Percentiles rank a stretch among this genome's conserved stretches.
These are phyloP conservation scores for Probosciger aterrimus DNA, from an alignment of 2,113 vertebrate species.

Conservation along the genomic window DNA sequence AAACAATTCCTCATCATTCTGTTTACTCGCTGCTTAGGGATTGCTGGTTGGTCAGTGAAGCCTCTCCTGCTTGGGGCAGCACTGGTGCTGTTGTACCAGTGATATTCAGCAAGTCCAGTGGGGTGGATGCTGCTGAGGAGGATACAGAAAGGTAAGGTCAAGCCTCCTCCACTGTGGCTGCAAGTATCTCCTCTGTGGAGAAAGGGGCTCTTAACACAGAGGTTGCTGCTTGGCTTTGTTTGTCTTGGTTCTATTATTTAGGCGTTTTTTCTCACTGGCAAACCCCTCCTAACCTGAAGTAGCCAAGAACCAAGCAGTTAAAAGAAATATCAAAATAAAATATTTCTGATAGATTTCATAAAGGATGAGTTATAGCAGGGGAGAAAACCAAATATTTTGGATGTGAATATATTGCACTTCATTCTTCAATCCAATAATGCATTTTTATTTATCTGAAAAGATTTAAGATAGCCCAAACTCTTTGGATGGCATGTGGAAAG, in stretches of 20 bases:
- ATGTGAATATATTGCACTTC: conserved; percentile 48
- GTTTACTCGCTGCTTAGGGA: conserved; percentile 42
- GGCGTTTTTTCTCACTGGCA: conserved; percentile 1
- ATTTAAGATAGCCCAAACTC: conserved; percentile 41
- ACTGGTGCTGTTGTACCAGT: background rate
- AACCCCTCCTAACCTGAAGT: background rate
- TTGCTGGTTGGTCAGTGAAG: conserved; percentile 43
- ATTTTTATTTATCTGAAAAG: conserved; percentile 50
- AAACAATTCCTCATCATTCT: conserved; percentile 34
- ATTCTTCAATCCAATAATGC: conserved; percentile 22
- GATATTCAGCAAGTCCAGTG: conserved; percentile 8
- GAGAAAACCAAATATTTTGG: conserved; percentile 3
- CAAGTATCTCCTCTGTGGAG: conserved; percentile 9
- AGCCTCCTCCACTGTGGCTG: conserved; percentile 4
- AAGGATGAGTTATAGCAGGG: conserved; percentile 23
- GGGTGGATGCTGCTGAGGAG: background rate
- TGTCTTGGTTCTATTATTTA: conserved; percentile 16
- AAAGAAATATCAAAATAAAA: conserved; percentile 24
- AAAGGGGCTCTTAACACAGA: conserved; percentile 9
- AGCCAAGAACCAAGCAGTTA: conserved; percentile 18
- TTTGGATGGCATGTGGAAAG: conserved; percentile 43
- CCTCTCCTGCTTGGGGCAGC: background rate
- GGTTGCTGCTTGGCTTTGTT: conserved; percentile 39
- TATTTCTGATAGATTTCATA: conserved; percentile 45
- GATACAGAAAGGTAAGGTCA: conserved; percentile 15